Base-by-base conservation (phyloP, 2,797 vertebrate species). In the Scomberomorus guttatus region DNA sequence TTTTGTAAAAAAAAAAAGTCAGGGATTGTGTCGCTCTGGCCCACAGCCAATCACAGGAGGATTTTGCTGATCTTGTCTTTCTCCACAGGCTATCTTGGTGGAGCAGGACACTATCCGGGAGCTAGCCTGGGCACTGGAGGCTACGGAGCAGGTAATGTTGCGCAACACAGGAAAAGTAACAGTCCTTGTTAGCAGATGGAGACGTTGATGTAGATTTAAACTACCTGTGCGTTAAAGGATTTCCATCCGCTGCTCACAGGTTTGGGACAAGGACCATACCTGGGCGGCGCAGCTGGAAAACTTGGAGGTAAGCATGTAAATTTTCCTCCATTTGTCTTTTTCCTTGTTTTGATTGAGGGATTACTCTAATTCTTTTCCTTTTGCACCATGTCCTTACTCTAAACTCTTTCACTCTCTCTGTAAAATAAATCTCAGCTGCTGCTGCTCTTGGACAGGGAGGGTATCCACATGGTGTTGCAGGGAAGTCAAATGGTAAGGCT, bases 91-190 rank as follows among this genome's bases (percentile, higher is more conserved):
- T 95, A 94, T 15, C 14, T 77, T 0, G 87, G 81, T 22, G 93
- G 93, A 63, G 75, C 87, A 6, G 93, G 93, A 25, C 90, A 82
- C 68, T 95, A 95, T 66, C 83, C 84, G 55, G 94, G 94, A 65
- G 87, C 88, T 1, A 79, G 60, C 7, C 80, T 91, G 61, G 81
- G 87, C 1, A 6, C 89, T 1, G 93, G 86, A 1, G 92, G 92
- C 61, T 95, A 95, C 3, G 94, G 94, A 85, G 46, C 89, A 90
- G 95, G 95, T 96, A 84, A 89, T 32, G 51, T 15, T 25, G 29
- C 11, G 5, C 56, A 27, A 39, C 18, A 67, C 46, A 22, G 27
- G 27, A 13, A 27, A 74, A 2, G 13, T 56, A 70, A 20, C 17
- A 27, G n/a, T 4, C 3, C 20, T 37, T 24, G 54, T 34, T 61